Evolutionary conservation across 2,888 invertebrate genomes (phyloP).

Genomic region (Asteroscopus sphinx): DNA sequence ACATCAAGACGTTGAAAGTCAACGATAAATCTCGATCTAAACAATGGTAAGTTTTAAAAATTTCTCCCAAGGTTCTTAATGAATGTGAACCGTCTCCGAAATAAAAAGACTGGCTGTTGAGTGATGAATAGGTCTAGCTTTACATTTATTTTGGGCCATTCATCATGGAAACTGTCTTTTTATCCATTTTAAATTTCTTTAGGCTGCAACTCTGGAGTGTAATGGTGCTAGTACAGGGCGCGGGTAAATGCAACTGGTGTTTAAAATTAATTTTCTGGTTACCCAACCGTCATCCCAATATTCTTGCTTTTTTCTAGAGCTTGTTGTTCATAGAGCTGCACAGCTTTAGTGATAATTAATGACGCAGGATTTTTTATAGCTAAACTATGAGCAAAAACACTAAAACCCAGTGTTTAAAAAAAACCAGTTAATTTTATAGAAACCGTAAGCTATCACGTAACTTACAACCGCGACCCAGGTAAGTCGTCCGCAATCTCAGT

Average conservation of each 20-base stretch:
- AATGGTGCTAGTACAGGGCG: too few species aligned
- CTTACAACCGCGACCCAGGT: background rate
- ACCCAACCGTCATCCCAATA: too few species aligned
- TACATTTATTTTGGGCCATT: conserved; percentile 31
- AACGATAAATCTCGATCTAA: conserved; percentile 22
- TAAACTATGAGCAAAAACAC: too few species aligned
- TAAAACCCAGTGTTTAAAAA: background rate
- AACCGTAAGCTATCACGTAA: conserved; percentile 12
- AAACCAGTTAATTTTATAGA: conserved; percentile 4
- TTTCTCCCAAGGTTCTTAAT: conserved; percentile 27
- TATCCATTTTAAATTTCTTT: conserved; percentile 8
- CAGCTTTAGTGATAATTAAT: too few species aligned
- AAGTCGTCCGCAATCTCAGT: conserved; percentile 12
- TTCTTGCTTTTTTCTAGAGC: too few species aligned
- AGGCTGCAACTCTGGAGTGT: background rate
- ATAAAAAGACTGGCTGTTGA: conserved; percentile 24
- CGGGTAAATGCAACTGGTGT: too few species aligned
- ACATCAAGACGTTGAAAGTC: conserved; percentile 9
- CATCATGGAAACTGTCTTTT: conserved; percentile 27
- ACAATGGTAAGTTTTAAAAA: conserved; percentile 25
- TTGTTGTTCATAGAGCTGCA: too few species aligned
- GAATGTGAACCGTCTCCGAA: conserved; percentile 22
- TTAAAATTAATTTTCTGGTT: too few species aligned
- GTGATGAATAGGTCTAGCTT: conserved; percentile 36
- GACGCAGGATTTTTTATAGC: too few species aligned